Evolutionary conservation across 2,113 vertebrate species (phyloP), one percentile per base, ranked within the genome.

Genomic region (zebrafish (Danio rerio)): DNA sequence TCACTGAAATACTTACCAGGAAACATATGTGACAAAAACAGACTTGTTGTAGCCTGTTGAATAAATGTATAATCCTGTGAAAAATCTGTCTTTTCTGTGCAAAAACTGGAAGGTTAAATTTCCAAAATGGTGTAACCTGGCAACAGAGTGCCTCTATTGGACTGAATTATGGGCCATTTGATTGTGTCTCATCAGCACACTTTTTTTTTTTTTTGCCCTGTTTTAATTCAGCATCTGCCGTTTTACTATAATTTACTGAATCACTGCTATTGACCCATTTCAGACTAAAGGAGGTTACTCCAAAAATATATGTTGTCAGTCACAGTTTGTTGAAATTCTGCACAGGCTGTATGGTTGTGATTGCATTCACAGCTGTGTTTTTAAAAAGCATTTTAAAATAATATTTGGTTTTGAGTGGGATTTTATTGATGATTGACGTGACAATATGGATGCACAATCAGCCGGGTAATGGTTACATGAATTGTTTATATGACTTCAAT

Each of bases 41-140:
- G 69, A 53, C 8, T 6, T 72, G 47, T 40, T 72, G 20, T 72
- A 40, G 11, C 1, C 42, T 53, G 45, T 76, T 45, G 8, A 15
- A 15, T 68, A 16, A 53, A 21, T 72, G 7, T 16, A 15, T 18
- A 74, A 56, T 74, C 9, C 71, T 56, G 52, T 56, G 52, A 74
- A 9, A 74, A 61, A 61, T 49, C 61, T 42, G 11, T 76, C 12
- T 63, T 21, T 63, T 63, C 18, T 65, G 56, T 16, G 45, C 31
- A 47, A 59, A 7, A 61, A 50, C 52, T 71, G 66, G 20, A 68
- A 62, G 69, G 70, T 73, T 78, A 53, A 66, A n/a, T 21, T n/a
- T 52, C 10, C 52, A 56, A 75, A 75, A 79, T 73, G 59, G 47
- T 72, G 83, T 84, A 80, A 69, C 83, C 83, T 49, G 83, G 77